A percentile compares a stretch with the other conserved stretches of the same genome.
Conservation (phyloP, 1,140 invertebrate genomes). For the Mizuhopecten yessoensis region DNA sequence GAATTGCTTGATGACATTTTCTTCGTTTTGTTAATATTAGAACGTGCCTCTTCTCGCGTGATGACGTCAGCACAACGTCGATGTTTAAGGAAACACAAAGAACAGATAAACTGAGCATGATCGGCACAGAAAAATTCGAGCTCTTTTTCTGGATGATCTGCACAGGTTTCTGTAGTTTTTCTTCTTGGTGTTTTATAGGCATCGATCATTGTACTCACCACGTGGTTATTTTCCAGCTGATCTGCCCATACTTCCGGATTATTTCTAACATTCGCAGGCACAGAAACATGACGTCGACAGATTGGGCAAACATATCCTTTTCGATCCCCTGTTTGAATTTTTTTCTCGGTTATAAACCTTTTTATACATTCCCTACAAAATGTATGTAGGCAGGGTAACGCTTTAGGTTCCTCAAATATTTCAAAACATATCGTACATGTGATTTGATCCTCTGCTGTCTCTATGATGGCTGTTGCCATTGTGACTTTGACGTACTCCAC, state of each 20-base stretch:
- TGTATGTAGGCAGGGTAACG: constrained; percentile 63
- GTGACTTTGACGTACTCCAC: too few relatives aligned
- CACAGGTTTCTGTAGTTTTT: constrained; percentile 40
- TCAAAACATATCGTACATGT: constrained; percentile 64
- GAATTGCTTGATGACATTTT: background rate
- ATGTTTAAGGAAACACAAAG: constrained; percentile 54
- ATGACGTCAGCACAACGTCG: constrained; percentile 53
- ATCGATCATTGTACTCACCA: too few relatives aligned
- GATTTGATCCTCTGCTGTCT: constrained; percentile 58
- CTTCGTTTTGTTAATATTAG: background rate
- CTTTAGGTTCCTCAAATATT: constrained; percentile 59
- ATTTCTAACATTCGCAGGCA: constrained; percentile 20
- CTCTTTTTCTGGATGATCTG: constrained; percentile 51
- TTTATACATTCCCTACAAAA: too few relatives aligned
- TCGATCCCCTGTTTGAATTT: background rate
- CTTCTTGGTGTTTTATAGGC: constrained; percentile 52
- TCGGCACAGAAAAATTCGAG: constrained; percentile 62
- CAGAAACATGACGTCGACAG: too few relatives aligned
- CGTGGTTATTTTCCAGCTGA: too few relatives aligned
- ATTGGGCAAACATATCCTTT: constrained; percentile 56
- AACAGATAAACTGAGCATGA: constrained; percentile 50
- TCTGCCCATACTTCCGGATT: constrained; percentile 51
- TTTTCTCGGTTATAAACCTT: constrained; percentile 47
- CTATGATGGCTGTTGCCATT: constrained; percentile 49
- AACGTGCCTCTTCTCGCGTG: constrained; percentile 44